phyloP scores from a whole-genome alignment of 2,797 vertebrate species.

The Menidia menidia region DNA sequence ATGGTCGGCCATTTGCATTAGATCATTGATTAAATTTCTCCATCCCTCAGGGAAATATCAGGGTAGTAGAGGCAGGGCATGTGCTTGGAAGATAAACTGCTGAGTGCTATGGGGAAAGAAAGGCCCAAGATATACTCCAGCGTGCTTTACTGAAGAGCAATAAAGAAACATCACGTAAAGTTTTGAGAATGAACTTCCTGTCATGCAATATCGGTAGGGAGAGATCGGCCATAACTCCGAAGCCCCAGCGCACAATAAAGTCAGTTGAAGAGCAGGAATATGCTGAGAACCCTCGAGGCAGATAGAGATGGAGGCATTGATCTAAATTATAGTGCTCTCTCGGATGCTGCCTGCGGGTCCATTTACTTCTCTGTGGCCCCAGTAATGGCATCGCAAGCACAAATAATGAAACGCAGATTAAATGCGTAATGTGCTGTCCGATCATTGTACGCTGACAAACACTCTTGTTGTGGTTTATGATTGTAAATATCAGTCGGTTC shows the following conservation, averaged over 20 bases:
- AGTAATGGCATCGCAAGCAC: constrained; percentile 28
- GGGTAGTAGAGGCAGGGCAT: constrained; percentile 29
- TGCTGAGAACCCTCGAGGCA: constrained; percentile 22
- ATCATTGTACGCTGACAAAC: constrained; percentile 27
- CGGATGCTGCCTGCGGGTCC: constrained; percentile 31
- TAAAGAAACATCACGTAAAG: constrained; percentile 24
- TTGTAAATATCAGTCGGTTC: constrained; percentile 10
- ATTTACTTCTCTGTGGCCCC: constrained; percentile 42
- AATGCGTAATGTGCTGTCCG: constrained; percentile 1
- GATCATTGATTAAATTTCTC: constrained; percentile 57
- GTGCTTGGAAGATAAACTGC: constrained; percentile 38
- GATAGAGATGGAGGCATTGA: constrained; percentile 51
- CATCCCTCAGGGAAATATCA: constrained; percentile 56
- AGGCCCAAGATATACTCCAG: constrained; percentile 34
- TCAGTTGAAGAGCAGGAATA: constrained; percentile 22
- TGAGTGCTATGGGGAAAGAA: constrained; percentile 28
- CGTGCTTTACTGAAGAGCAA: constrained; percentile 19
- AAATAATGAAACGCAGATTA: constrained; percentile 38
- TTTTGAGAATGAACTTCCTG: constrained; percentile 44
- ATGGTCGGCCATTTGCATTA: constrained; percentile 51
- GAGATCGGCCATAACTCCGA: constrained; percentile 31
- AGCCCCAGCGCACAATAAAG: constrained; percentile 27
- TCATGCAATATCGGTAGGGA: constrained; percentile 21
- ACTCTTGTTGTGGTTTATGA: constrained; percentile 15
- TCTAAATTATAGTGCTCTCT: constrained; percentile 44